Conservation (phyloP, 1,140 invertebrate species). For the Lycorma delicatula region DNA sequence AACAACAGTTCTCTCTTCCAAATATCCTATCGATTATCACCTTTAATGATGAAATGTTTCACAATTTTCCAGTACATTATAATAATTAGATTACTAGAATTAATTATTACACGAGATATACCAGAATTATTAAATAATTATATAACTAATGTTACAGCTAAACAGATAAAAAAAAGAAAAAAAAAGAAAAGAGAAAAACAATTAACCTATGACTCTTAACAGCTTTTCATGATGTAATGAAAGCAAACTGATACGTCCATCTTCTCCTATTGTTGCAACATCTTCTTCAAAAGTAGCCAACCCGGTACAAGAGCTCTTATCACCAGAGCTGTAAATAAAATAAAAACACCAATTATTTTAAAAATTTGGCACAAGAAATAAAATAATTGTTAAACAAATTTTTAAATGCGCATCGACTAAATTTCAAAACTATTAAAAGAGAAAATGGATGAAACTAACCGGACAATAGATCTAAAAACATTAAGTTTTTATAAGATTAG, state of each 20-base stretch:
- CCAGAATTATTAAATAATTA: no score
- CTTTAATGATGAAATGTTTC: no score
- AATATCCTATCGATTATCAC: no score
- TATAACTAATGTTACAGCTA: no score
- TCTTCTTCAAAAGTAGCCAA: conserved; percentile 60
- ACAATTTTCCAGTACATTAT: no score
- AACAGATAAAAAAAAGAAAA: no score
- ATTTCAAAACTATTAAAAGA: neutral
- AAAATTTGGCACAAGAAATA: neutral
- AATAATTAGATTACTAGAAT: no score
- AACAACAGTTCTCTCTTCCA: no score
- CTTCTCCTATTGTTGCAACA: conserved; percentile 70
- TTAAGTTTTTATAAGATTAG: no score
- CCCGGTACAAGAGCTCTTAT: conserved; percentile 53
- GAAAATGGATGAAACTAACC: neutral
- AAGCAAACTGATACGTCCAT: conserved; percentile 65
- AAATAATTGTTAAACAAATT: neutral
- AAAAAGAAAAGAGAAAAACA: no score
- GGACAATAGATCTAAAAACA: neutral
- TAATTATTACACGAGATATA: no score
- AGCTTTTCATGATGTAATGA: conserved; percentile 51
- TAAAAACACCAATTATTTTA: conserved; percentile 6
- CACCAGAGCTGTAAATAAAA: conserved; percentile 28
- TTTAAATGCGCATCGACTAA: neutral
- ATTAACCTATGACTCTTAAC: conserved; percentile 49